Base-by-base conservation (phyloP, 2,113 vertebrate genomes). In the Pluvialis apricaria region DNA sequence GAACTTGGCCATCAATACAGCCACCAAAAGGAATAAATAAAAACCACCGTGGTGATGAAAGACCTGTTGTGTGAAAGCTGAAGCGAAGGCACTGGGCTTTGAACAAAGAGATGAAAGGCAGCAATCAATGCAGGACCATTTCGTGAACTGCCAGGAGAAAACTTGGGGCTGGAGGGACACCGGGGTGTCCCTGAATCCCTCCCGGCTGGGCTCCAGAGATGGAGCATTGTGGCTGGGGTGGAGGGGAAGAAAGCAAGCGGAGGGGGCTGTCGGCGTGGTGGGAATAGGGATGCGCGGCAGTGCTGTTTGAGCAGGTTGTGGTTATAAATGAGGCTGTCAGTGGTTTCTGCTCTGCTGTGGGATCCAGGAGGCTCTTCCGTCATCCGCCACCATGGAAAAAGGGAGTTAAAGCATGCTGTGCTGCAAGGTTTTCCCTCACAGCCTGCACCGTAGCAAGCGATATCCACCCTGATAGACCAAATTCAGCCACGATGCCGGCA, bases 101-200 rank as follows among this genome's bases (percentile, higher is more conserved):
- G 82, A 93, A 90, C 72, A 86, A 86, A 79, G 90, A 94, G 88
- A 88, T 88, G 70, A 86, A 88, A 97, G 95, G 80, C 86, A 65
- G 52, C 8, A 49, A 95, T 97, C 94, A 55, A 91, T 90, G 72
- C 12, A 18, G 28, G 68, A 87, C 64, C 25, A 0, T 83, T 92
- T 77, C 18, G 25, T 77, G 44, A 94, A 24, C n/a, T 86, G 82
- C 65, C n/a, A 65, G 79, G 55, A 96, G 82, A 91, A 94, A 75
- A 72, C 19, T 38, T 5, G 0, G 40, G 76, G 51, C 49, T 94
- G 61, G 44, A 72, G 65, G n/a, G 31, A 28, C 52, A 72, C 68
- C 0, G 3, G 36, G 31, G 12, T 36, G 62, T 21, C 65, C 78
- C 69, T 2, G 6, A 5, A 69, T 42, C 32, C 38, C 38, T 88